A percentile compares a stretch with the other conserved stretches of the same genome.
These are phyloP conservation scores for Mergus octosetaceus DNA, from an alignment of 2,797 vertebrate genomes.

Conservation along the genomic window DNA sequence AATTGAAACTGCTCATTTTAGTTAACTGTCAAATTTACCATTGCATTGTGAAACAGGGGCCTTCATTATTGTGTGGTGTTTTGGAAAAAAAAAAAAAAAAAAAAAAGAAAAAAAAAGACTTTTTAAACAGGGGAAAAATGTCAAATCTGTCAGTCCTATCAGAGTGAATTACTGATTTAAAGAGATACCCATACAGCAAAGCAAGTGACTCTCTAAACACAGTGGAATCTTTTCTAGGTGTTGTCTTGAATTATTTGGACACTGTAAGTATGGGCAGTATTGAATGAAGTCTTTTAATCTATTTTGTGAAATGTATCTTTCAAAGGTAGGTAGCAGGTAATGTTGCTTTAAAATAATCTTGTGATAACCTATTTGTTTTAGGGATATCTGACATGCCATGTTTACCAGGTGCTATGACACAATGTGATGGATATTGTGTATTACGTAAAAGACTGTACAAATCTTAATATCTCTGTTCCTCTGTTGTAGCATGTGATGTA, in stretches of 20 bases:
- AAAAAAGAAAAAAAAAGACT: neutral
- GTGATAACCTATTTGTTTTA: constrained; percentile 4
- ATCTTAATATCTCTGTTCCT: constrained; percentile 68
- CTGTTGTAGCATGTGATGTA: constrained; percentile 66
- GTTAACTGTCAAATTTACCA: constrained; percentile 66
- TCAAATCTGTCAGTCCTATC: neutral
- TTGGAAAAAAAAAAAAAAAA: neutral
- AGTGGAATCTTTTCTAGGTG: neutral
- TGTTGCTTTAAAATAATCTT: neutral
- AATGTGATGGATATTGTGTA: constrained; percentile 58
- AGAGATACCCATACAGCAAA: neutral
- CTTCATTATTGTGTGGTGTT: constrained; percentile 55
- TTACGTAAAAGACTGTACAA: neutral
- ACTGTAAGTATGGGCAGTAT: neutral
- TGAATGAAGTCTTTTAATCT: neutral
- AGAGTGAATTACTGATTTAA: neutral
- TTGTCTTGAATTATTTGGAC: neutral
- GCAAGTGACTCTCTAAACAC: neutral
- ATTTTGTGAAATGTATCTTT: neutral
- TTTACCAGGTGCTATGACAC: neutral
- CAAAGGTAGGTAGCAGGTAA: neutral
- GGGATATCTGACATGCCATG: neutral
- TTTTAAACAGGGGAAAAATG: constrained; percentile 17
- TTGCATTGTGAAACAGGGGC: neutral
- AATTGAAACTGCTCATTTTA: constrained; percentile 67